Evolutionary conservation across 2,797 vertebrate genomes (phyloP), one percentile per base, ranked within the genome.

Genomic region (Meda fulgida): DNA sequence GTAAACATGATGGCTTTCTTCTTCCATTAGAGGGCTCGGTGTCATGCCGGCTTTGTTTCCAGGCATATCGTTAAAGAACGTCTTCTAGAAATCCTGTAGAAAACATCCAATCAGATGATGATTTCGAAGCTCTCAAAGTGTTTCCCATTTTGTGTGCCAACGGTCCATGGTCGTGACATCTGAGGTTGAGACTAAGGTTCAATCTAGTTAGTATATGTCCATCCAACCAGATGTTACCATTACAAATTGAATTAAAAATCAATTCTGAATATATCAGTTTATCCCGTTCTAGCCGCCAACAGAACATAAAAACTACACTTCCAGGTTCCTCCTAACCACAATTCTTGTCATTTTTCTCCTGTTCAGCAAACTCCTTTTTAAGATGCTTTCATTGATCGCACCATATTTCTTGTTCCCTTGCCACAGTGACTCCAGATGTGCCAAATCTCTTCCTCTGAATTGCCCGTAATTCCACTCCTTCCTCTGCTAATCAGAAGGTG

Each of bases 341-440:
- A 21, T 26, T 71, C 11, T 16, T 48, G 65, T 38, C 1, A 55
- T 19, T 13, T 19, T 16, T 70, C 48, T 53, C 9, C 38, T 51
- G 9, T 36, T 26, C 13, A 8, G 46, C 46, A 36, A 67, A 51
- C 13, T 5, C n/a, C 19, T 29, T 7, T 79, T 9, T 40, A 6
- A 5, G 29, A 38, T 71, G 34, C 40, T 77, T 77, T 76, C 5
- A 18, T 34, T 34, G 40, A 48, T 31, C 31, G 26, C 16, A 34
- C 60, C 18, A 77, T 67, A 21, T 55, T 67, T 77, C 34, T 67
- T 6, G 23, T 40, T 53, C 34, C 55, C n/a, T 67, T 76, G 21
- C 46, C 51, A 48, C 19, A 58, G 83, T 7, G 23, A 60, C 48
- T 80, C 40, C 84, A 86, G 85, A 87, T 89, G 86, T 85, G 69